Evolutionary conservation across 1,140 invertebrate genomes (phyloP).

Genomic region (Coboldia fuscipes): DNA sequence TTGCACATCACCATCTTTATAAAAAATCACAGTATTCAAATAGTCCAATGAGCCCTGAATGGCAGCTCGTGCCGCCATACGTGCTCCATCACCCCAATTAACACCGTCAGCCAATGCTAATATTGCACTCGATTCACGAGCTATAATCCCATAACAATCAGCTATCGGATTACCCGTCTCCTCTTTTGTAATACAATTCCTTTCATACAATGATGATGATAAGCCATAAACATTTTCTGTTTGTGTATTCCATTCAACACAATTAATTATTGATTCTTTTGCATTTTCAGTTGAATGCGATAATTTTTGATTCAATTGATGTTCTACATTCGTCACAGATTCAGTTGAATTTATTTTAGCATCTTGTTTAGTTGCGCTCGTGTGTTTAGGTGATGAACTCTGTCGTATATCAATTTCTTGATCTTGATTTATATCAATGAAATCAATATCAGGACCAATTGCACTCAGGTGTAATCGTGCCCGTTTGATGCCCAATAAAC

Average conservation of each 20-base stretch:
- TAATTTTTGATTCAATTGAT: slow-evolving; percentile 6
- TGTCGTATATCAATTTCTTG: slow-evolving; percentile 23
- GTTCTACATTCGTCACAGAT: neutral
- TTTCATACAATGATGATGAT: slow-evolving; percentile 54
- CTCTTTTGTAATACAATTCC: slow-evolving; percentile 49
- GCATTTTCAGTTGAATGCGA: neutral
- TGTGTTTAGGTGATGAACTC: slow-evolving; percentile 8
- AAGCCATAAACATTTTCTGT: slow-evolving; percentile 44
- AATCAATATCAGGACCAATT: slow-evolving; percentile 47
- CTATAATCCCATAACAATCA: slow-evolving; percentile 70
- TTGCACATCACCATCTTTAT: slow-evolving; percentile 13
- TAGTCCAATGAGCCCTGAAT: slow-evolving; percentile 73
- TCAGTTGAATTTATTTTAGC: slow-evolving; percentile 5
- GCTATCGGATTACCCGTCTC: slow-evolving; percentile 75
- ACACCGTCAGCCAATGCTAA: slow-evolving; percentile 79
- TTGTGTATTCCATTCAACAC: slow-evolving; percentile 33
- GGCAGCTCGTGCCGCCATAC: slow-evolving; percentile 70
- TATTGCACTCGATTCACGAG: slow-evolving; percentile 56
- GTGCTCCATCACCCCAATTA: slow-evolving; percentile 82
- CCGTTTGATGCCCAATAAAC: slow-evolving; percentile 46
- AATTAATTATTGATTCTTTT: neutral
- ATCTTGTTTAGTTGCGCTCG: slow-evolving; percentile 12
- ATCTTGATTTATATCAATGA: slow-evolving; percentile 45
- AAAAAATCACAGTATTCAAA: slow-evolving; percentile 56
- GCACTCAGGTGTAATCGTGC: slow-evolving; percentile 39